Base-by-base conservation (phyloP, 1,140 invertebrate genomes). In the Tetragonula clypearis region DNA sequence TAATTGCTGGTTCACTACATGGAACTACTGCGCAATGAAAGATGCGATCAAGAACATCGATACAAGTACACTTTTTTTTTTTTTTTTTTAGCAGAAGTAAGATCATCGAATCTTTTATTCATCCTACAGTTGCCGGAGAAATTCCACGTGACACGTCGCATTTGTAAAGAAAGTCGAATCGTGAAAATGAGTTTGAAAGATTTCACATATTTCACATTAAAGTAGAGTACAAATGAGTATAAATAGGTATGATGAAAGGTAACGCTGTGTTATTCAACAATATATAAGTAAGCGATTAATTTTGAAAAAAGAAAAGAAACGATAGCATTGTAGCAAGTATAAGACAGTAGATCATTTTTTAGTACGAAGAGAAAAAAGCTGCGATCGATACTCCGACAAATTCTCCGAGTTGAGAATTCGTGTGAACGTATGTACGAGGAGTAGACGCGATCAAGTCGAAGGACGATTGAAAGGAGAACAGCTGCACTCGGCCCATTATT, bases 381-480 rank as follows among this genome's bases (percentile, higher is more conserved):
- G 30, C 9, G 23, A 80, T 80, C 80, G 53, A 30, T 69, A 58
- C 23, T 77, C 69, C 8, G 17, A 35, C 35, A 49, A 30, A 30
- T 30, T 23, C 49, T 15, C 9, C 9, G 0, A 35, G 41, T 55
- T 72, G 80, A 89, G 72, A 90, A 86, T 79, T 78, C 75, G 82
- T 35, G 76, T 62, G 65, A 65, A 83, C 69, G 77, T 79, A 73
- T 55, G 35, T 62, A 49, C 77, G 2, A 55, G 53, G 41, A 68
- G 78, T 79, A 79, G 30, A 79, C 62, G 76, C 58, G 77, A 73
- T 86, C 62, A 87, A 82, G 84, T 86, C 76, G 91, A 91, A 91
- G 91, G 91, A 90, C 91, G 81, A 90, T 89, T 75, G 90, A 92
- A 92, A 92, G 91, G 91, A 92, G 91, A 92, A 90, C 90, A 91